These are phyloP conservation scores for Takifugu bimaculatus DNA, from an alignment of 2,113 vertebrate genomes.

Conservation along the genomic window DNA sequence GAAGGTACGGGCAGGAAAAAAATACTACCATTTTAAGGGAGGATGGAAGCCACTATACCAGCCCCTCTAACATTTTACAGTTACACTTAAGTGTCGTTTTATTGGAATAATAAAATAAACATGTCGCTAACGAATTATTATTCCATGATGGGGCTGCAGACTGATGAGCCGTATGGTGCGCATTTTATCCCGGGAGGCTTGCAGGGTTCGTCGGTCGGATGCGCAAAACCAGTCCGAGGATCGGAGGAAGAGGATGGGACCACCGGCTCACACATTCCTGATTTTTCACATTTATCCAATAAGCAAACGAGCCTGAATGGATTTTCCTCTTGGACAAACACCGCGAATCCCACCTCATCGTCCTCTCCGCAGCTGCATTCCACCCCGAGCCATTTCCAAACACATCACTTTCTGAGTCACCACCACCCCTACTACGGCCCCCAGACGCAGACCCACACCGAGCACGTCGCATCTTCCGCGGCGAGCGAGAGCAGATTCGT, in stretches of 20 bases:
- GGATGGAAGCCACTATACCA: slow-evolving; percentile 68
- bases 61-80: slow-evolving; percentile 71
- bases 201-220: slow-evolving; percentile 60
- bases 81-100: slow-evolving; percentile 70
- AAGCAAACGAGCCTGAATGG: slow-evolving; percentile 56
- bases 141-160: slow-evolving; percentile 71
- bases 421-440: slow-evolving; percentile 62
- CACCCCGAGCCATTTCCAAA: slow-evolving; percentile 53
- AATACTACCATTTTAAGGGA: slow-evolving; percentile 73
- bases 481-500: slow-evolving; percentile 58
- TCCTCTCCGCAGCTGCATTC: slow-evolving; percentile 59
- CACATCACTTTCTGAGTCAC: slow-evolving; percentile 60
- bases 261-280: slow-evolving; percentile 57
- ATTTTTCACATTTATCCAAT: slow-evolving; percentile 67
- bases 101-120: slow-evolving; percentile 75
- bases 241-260: slow-evolving; percentile 53
- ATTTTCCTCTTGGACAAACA: slow-evolving; percentile 62
- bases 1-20: slow-evolving; percentile 58
- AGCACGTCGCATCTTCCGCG: slow-evolving; percentile 50
- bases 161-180: slow-evolving; percentile 66
- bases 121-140: slow-evolving; percentile 77
- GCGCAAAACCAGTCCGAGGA: slow-evolving; percentile 58
- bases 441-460: slow-evolving; percentile 50
- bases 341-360: slow-evolving; percentile 37
- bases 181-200: slow-evolving; percentile 68